Evolutionary conservation across 2,113 vertebrate species (phyloP).

Genomic region (Nycticorax nycticorax): DNA sequence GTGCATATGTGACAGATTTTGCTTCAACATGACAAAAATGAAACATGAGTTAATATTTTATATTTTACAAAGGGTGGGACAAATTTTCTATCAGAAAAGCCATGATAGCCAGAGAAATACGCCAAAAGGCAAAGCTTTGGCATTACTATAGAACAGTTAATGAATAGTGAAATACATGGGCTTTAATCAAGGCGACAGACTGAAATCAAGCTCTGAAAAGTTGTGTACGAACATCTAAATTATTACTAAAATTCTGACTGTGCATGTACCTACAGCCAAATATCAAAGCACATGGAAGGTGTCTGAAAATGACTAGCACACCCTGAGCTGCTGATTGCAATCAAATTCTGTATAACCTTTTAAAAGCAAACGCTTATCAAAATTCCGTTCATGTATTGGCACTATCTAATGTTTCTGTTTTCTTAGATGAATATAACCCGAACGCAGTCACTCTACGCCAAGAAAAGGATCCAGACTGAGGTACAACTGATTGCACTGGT

Average conservation of each 20-base stretch:
- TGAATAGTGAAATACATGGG: background rate
- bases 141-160: background rate
- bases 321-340: slow-evolving; percentile 61
- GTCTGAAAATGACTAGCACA: slow-evolving; percentile 34
- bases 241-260: slow-evolving; percentile 9
- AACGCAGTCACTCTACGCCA: background rate
- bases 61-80: background rate
- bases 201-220: slow-evolving; percentile 15
- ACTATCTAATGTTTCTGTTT: slow-evolving; percentile 31
- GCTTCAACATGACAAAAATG: background rate
- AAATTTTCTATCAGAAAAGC: background rate
- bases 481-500: background rate
- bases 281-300: slow-evolving; percentile 36
- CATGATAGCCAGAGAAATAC: background rate
- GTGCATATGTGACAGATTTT: background rate
- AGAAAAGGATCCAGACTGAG: background rate
- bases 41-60: background rate
- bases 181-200: slow-evolving; percentile 22
- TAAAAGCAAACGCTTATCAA: slow-evolving; percentile 50
- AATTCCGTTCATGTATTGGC: slow-evolving; percentile 48
- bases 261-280: background rate
- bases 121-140: background rate
- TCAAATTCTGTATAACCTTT: slow-evolving; percentile 48
- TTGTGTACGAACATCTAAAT: slow-evolving; percentile 2
- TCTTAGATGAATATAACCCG: slow-evolving; percentile 16